phyloP scores from a whole-genome alignment of 2,888 invertebrate genomes.

The Elaeidobius kamerunicus region DNA sequence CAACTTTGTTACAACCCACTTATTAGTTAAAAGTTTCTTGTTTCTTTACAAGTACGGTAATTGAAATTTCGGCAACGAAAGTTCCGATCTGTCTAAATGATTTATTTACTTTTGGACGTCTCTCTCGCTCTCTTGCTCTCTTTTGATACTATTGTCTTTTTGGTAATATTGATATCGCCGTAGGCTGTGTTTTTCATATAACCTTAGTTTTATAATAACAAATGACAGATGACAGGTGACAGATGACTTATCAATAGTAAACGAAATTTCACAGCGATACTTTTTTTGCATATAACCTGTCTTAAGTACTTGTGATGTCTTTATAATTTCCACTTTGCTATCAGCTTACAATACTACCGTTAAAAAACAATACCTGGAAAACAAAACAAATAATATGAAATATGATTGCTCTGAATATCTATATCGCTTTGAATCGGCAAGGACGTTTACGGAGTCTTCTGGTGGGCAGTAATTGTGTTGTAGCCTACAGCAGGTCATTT shows the following conservation, averaged over 20 bases:
- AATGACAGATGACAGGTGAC: too few species aligned
- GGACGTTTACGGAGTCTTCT: conserved; percentile 16
- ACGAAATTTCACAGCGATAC: too few species aligned
- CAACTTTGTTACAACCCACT: conserved; percentile 29
- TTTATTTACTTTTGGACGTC: conserved; percentile 23
- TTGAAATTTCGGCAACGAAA: conserved; percentile 30
- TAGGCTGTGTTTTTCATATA: too few species aligned
- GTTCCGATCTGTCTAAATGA: conserved; percentile 26
- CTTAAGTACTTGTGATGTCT: too few species aligned
- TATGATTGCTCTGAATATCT: conserved; percentile 17
- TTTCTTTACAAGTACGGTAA: conserved; percentile 27
- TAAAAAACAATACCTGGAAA: too few species aligned
- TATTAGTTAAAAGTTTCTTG: conserved; percentile 27
- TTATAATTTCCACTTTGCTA: too few species aligned
- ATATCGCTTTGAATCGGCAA: conserved; percentile 22
- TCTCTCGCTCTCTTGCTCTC: background rate
- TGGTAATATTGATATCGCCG: background rate
- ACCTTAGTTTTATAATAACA: too few species aligned
- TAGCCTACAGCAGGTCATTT: conserved; percentile 24
- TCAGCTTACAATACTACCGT: too few species aligned
- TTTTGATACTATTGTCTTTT: conserved; percentile 14
- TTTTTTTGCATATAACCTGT: too few species aligned
- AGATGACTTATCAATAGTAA: too few species aligned
- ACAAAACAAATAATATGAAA: too few species aligned
- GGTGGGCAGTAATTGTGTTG: conserved; percentile 28